A percentile compares a stretch with the other conserved stretches of the same genome.
Conservation (phyloP, 2,888 invertebrate genomes). For the Anticlea derivata region DNA sequence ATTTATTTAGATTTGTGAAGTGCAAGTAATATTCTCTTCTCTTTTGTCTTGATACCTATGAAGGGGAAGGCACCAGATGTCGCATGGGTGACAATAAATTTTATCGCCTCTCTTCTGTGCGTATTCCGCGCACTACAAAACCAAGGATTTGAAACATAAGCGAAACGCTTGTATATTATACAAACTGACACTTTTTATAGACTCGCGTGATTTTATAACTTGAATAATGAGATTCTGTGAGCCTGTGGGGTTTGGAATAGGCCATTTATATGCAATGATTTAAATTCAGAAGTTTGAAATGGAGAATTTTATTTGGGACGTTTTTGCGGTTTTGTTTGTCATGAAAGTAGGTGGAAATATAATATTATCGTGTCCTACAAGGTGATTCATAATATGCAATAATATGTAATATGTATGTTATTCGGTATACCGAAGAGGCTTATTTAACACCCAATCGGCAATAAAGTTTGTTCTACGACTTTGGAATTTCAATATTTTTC, state of each 20-base stretch:
- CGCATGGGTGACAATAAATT: conserved; percentile 81
- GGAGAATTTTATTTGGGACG: conserved; percentile 3
- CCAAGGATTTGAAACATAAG: conserved; percentile 75
- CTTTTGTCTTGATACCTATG: conserved; percentile 37
- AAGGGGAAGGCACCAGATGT: conserved; percentile 77
- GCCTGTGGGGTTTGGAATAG: conserved; percentile 23
- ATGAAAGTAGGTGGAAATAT: background rate
- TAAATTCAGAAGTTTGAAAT: conserved; percentile 23
- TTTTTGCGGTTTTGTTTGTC: background rate
- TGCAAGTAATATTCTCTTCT: too few relatives aligned
- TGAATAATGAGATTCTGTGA: conserved; percentile 32
- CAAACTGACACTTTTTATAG: conserved; percentile 61
- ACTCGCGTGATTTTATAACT: conserved; percentile 44
- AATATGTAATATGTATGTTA: too few relatives aligned
- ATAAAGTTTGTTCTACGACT: too few relatives aligned
- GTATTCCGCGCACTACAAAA: conserved; percentile 73
- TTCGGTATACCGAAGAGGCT: too few relatives aligned
- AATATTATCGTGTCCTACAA: too few relatives aligned
- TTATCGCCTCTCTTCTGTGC: conserved; percentile 77
- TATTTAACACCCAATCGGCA: too few relatives aligned
- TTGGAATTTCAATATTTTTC: too few relatives aligned
- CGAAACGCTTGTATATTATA: conserved; percentile 64
- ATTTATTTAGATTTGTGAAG: too few relatives aligned
- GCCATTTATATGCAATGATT: conserved; percentile 31
- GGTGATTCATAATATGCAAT: too few relatives aligned